Conservation (phyloP, 2,113 vertebrate genomes). For the Myiagra hebetior region DNA sequence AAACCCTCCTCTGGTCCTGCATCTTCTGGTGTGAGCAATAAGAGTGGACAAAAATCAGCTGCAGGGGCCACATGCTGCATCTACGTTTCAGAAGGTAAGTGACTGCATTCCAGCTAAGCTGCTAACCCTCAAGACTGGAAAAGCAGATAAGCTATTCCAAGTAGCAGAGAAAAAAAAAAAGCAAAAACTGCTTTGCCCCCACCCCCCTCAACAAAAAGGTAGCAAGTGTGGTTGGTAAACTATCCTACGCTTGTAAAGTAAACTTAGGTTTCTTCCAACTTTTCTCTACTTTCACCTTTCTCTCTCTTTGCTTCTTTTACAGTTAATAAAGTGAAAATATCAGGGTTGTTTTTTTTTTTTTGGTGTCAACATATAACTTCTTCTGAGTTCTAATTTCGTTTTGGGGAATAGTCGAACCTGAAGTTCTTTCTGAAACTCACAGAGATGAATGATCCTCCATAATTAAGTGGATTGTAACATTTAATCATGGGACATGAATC, state of each 20-base stretch:
- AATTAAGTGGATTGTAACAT: not conserved
- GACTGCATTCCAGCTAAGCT: not conserved
- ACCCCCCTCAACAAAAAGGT: rapidly evolving
- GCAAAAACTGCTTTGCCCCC: not conserved
- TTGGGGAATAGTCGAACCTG: not conserved
- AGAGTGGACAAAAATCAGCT: not conserved
- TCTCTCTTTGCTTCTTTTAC: not conserved
- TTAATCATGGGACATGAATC: not conserved
- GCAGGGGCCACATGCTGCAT: not conserved
- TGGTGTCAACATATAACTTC: not conserved
- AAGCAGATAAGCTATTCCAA: not conserved
- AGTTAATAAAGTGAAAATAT: not conserved
- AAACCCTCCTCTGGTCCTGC: not conserved
- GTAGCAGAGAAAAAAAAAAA: not conserved
- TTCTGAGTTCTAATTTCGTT: not conserved
- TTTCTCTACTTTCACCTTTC: not conserved
- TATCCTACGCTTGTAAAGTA: not conserved
- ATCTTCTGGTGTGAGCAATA: not conserved
- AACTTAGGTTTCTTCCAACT: not conserved
- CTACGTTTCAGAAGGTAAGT: not conserved
- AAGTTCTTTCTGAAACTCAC: not conserved
- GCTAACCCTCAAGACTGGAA: not conserved
- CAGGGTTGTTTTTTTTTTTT: not conserved
- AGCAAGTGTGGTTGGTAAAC: not conserved
- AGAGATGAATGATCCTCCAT: not conserved